These are phyloP conservation scores for Xenopus petersii DNA, from an alignment of 2,797 vertebrate genomes.

Conservation along the genomic window DNA sequence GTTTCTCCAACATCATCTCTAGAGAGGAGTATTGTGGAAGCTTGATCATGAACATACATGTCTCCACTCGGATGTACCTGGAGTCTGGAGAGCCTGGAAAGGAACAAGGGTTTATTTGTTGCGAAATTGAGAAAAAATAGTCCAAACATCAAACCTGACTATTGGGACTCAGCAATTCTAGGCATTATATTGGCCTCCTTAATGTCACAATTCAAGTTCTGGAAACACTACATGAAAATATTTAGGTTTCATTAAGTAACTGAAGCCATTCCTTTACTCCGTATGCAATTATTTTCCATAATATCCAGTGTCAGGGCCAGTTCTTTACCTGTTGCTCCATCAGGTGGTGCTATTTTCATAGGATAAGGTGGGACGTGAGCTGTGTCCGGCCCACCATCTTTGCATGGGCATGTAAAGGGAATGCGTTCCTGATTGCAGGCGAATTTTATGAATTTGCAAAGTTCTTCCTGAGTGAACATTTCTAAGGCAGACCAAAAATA, in stretches of 20 bases:
- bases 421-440: conserved; percentile 98
- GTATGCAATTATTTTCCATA: too few species aligned
- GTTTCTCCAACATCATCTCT: conserved; percentile 94
- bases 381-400: conserved; percentile 91
- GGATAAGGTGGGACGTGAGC: conserved; percentile 95
- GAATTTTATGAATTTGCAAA: conserved; percentile 98
- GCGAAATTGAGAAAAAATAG: too few species aligned
- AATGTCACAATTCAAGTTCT: too few species aligned
- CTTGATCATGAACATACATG: conserved; percentile 99
- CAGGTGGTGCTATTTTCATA: conserved; percentile 96
- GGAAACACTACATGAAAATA: too few species aligned
- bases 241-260: too few species aligned
- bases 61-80: conserved; percentile 93
- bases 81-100: conserved; percentile 83
- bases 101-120: neutral
- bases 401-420: conserved; percentile 96
- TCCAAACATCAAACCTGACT: too few species aligned
- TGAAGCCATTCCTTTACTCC: too few species aligned
- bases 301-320: too few species aligned
- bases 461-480: conserved; percentile 96
- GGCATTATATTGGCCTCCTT: too few species aligned
- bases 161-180: too few species aligned
- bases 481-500: conserved; percentile 95
- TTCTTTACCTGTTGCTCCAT: conserved; percentile 84
- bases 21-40: conserved; percentile 94